A percentile compares a stretch with the other conserved stretches of the same genome.
phyloP scores from a whole-genome alignment of 2,113 vertebrate genomes.

The Cynocephalus volans region DNA sequence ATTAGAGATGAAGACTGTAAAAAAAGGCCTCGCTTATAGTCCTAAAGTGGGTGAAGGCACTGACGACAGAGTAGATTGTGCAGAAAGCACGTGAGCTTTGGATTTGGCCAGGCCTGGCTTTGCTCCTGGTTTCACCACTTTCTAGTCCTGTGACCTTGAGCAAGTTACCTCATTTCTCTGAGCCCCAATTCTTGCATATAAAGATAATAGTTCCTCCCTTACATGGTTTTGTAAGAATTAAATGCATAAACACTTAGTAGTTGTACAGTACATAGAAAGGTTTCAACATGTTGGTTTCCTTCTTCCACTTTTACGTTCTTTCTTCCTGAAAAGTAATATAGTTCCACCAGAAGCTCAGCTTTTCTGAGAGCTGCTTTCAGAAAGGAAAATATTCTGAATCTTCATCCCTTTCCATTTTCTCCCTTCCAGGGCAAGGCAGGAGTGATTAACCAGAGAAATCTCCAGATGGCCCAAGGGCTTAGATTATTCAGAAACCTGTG shows the following conservation, averaged over 20 bases:
- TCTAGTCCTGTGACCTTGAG: not conserved
- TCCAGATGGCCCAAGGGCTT: not conserved
- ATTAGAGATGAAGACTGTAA: not conserved
- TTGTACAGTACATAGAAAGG: not conserved
- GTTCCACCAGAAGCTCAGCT: not conserved
- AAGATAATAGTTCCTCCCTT: not conserved
- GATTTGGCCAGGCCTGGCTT: not conserved
- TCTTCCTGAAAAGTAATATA: not conserved
- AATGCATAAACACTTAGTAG: not conserved
- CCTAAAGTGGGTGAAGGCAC: not conserved
- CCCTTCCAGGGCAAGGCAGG: not conserved
- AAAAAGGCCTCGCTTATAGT: not conserved
- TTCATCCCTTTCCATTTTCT: not conserved
- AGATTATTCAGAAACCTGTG: not conserved
- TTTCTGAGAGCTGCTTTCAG: not conserved
- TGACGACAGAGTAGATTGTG: not conserved
- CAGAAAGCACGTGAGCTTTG: not conserved
- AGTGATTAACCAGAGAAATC: not conserved
- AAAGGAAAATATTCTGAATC: conserved; percentile 31
- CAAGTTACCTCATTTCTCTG: not conserved
- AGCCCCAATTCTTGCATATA: not conserved
- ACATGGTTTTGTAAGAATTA: not conserved
- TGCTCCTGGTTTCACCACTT: not conserved
- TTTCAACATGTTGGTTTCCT: not conserved
- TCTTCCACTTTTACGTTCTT: not conserved